phyloP scores from a whole-genome alignment of 2,113 vertebrate genomes.

The Hippocampus guttulatus region DNA sequence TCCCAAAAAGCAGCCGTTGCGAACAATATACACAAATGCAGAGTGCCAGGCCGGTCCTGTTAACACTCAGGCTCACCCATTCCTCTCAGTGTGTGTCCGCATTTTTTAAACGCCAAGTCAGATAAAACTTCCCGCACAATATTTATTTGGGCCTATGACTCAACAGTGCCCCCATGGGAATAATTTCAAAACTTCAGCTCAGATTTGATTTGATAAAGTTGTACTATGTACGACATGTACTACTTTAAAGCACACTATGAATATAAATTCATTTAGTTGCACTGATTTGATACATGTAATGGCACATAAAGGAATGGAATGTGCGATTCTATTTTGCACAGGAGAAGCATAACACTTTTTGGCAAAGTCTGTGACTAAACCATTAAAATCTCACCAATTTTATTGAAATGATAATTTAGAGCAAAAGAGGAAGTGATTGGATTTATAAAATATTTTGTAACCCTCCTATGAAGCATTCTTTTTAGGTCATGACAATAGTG shows the following conservation, averaged over 20 bases:
- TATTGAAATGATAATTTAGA: too few relatives aligned
- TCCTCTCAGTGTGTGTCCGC: conserved; percentile 18
- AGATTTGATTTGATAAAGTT: neutral
- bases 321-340: too few relatives aligned
- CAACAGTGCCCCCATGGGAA: conserved; percentile 69
- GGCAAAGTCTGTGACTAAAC: too few relatives aligned
- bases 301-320: neutral
- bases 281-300: neutral
- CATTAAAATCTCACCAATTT: too few relatives aligned
- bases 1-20: conserved; percentile 20
- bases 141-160: conserved; percentile 40
- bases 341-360: too few relatives aligned
- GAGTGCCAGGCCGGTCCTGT: conserved; percentile 4
- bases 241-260: neutral
- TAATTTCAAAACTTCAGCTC: conserved; percentile 23
- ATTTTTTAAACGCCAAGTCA: conserved; percentile 34
- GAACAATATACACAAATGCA: conserved; percentile 4
- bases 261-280: neutral
- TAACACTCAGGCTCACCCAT: conserved; percentile 3
- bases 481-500: too few relatives aligned
- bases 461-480: too few relatives aligned
- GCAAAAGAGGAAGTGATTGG: too few relatives aligned
- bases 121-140: conserved; percentile 24
- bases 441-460: too few relatives aligned
- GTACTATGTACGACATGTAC: neutral